These are phyloP conservation scores for Ibidorhyncha struthersii DNA, from an alignment of 2,113 vertebrate species.

Conservation along the genomic window DNA sequence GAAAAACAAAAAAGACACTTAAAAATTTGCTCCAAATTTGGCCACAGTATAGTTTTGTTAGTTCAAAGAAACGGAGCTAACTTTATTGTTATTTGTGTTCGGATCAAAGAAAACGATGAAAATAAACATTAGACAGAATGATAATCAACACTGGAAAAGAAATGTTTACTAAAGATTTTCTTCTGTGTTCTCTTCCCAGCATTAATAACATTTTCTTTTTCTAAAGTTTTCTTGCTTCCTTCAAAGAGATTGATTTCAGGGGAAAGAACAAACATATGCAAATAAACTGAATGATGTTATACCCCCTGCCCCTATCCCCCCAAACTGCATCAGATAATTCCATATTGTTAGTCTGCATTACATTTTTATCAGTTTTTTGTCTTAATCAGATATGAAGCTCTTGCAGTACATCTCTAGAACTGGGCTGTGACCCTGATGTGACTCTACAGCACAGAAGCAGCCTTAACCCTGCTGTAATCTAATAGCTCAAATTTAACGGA, in stretches of 20 bases:
- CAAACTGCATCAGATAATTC: conserved; percentile 43
- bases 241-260: conserved; percentile 55
- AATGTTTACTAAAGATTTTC: conserved; percentile 66
- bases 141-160: conserved; percentile 67
- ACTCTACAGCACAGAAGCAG: conserved; percentile 39
- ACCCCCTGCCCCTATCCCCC: conserved; percentile 49
- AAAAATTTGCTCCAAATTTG: conserved; percentile 28
- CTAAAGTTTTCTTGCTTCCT: conserved; percentile 44
- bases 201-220: conserved; percentile 60
- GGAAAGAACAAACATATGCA: conserved; percentile 50
- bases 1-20: conserved; percentile 5
- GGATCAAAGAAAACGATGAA: conserved; percentile 72
- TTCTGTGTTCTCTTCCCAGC: conserved; percentile 48
- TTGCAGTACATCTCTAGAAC: conserved; percentile 47
- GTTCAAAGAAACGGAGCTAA: conserved; percentile 51
- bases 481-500: conserved; percentile 63
- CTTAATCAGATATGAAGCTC: conserved; percentile 34
- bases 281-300: conserved; percentile 58
- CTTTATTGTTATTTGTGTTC: conserved; percentile 67
- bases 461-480: conserved; percentile 68
- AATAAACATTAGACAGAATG: conserved; percentile 74
- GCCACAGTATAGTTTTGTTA: conserved; percentile 11
- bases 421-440: conserved; percentile 20
- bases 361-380: conserved; percentile 33
- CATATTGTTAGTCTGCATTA: conserved; percentile 44